Percentiles rank a stretch among this genome's conserved stretches.
These are phyloP conservation scores for Fragum sueziense DNA, from an alignment of 2,888 invertebrate genomes.

Conservation along the genomic window DNA sequence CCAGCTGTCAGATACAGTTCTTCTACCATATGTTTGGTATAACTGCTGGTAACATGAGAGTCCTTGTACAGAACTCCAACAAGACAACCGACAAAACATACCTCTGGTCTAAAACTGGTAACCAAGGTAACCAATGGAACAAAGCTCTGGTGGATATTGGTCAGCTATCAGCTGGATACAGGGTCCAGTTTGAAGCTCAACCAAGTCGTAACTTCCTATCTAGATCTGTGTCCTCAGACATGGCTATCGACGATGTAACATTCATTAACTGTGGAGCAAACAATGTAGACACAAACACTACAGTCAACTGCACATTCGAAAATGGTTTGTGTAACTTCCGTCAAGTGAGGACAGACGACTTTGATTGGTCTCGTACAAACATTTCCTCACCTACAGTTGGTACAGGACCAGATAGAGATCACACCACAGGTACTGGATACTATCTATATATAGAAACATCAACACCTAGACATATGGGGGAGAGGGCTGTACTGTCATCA, in stretches of 20 bases:
- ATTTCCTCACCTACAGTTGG: conserved; percentile 67
- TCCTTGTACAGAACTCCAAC: conserved; percentile 63
- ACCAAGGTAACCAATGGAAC: conserved; percentile 76
- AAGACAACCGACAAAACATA: conserved; percentile 57
- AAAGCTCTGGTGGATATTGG: conserved; percentile 74
- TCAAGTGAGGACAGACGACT: conserved; percentile 74
- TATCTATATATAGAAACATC: conserved; percentile 79
- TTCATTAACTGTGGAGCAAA: conserved; percentile 73
- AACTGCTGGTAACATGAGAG: conserved; percentile 68
- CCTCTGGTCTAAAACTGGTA: conserved; percentile 71
- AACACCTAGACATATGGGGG: conserved; percentile 65
- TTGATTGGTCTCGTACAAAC: conserved; percentile 75
- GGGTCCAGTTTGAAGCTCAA: conserved; percentile 71
- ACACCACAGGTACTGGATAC: conserved; percentile 77
- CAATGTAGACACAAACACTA: conserved; percentile 60
- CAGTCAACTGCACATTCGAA: conserved; percentile 77
- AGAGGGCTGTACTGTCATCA: conserved; percentile 66
- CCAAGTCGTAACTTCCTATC: conserved; percentile 57
- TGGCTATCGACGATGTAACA: conserved; percentile 75
- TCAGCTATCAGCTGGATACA: conserved; percentile 70
- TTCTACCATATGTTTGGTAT: conserved; percentile 78
- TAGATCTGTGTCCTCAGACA: conserved; percentile 63
- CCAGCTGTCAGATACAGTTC: conserved; percentile 76
- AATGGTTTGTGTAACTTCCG: conserved; percentile 74
- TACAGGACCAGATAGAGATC: conserved; percentile 78